phyloP scores from a whole-genome alignment of 2,888 invertebrate species.

The Oasisia sp. region DNA sequence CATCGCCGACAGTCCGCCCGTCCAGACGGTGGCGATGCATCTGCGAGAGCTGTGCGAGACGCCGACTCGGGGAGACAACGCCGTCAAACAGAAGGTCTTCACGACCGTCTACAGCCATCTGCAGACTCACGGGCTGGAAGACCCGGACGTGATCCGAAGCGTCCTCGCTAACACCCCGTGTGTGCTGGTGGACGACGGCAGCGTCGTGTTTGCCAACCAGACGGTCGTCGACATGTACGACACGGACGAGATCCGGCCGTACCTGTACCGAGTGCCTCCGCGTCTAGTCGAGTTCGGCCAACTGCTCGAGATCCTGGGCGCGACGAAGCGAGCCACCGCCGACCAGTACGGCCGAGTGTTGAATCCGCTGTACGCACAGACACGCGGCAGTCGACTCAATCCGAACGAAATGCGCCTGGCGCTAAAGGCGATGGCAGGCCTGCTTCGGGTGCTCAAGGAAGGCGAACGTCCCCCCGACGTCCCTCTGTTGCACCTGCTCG shows the following conservation, averaged over 20 bases:
- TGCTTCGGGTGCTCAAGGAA: slow-evolving; percentile 33
- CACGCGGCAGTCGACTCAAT: slow-evolving; percentile 32
- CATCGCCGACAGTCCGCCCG: slow-evolving; percentile 32
- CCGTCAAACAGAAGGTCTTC: slow-evolving; percentile 31
- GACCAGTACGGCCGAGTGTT: slow-evolving; percentile 45
- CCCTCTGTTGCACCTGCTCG: slow-evolving; percentile 36
- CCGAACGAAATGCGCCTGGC: slow-evolving; percentile 41
- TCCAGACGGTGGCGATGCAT: slow-evolving; percentile 32
- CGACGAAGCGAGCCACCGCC: slow-evolving; percentile 37
- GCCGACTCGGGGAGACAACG: background rate
- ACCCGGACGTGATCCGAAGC: slow-evolving; percentile 20
- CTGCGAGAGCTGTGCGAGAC: slow-evolving; percentile 30
- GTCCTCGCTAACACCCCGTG: slow-evolving; percentile 31
- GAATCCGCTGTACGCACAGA: slow-evolving; percentile 34
- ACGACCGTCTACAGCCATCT: slow-evolving; percentile 34
- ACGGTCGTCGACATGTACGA: slow-evolving; percentile 41
- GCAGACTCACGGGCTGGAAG: slow-evolving; percentile 26
- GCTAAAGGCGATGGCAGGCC: slow-evolving; percentile 39
- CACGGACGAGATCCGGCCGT: slow-evolving; percentile 44
- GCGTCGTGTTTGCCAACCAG: slow-evolving; percentile 38
- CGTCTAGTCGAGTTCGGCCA: slow-evolving; percentile 41
- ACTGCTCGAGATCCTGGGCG: slow-evolving; percentile 46
- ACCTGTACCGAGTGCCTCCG: slow-evolving; percentile 44
- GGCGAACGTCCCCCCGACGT: slow-evolving; percentile 23
- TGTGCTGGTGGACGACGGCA: slow-evolving; percentile 37